Evolutionary conservation across 2,797 vertebrate species (phyloP).

Genomic region (Malurus leucopterus): DNA sequence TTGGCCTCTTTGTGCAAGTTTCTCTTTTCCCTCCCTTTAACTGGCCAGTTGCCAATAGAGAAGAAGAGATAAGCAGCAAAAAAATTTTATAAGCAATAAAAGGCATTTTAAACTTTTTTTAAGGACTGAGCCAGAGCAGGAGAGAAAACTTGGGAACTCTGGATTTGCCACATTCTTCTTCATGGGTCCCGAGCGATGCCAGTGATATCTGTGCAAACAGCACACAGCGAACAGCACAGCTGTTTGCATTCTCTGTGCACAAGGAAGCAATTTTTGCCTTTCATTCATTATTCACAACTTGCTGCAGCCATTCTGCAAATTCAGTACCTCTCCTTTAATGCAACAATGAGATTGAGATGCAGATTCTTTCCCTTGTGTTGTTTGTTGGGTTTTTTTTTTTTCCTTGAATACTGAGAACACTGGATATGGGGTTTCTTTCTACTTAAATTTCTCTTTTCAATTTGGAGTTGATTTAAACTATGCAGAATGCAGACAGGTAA

Average conservation of each 20-base stretch:
- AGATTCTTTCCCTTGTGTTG: constrained; percentile 42
- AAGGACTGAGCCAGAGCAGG: neutral
- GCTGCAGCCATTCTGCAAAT: constrained; percentile 46
- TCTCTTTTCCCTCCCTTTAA: neutral
- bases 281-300: constrained; percentile 60
- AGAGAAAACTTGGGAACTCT: neutral
- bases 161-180: neutral
- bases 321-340: constrained; percentile 36
- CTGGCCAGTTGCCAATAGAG: neutral
- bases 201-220: neutral
- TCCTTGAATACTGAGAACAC: constrained; percentile 25
- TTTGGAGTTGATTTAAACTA: constrained; percentile 8
- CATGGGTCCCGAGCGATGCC: neutral
- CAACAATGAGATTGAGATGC: constrained; percentile 68
- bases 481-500: neutral
- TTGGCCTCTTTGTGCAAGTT: neutral
- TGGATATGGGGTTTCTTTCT: constrained; percentile 58
- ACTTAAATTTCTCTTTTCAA: constrained; percentile 15
- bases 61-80: constrained; percentile 12
- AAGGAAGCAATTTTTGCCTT: constrained; percentile 22
- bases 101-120: constrained; percentile 4
- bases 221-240: constrained; percentile 21
- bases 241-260: constrained; percentile 36
- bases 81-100: constrained; percentile 10
- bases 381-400: neutral